Evolutionary conservation across 2,888 invertebrate genomes (phyloP).

Genomic region (Scaptomyza tumidula): DNA sequence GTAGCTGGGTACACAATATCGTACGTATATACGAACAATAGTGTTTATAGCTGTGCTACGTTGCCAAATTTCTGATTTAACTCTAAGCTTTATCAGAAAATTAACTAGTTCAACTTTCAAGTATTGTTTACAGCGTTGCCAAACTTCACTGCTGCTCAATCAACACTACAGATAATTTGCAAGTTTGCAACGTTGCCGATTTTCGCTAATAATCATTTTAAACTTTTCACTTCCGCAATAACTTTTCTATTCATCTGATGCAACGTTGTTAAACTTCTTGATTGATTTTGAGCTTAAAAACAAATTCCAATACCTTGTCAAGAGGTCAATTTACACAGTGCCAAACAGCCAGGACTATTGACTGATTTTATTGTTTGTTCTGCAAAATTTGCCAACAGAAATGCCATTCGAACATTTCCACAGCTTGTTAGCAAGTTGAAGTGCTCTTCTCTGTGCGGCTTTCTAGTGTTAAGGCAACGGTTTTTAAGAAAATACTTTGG

Average conservation of each 20-base stretch:
- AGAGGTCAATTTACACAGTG: not conserved
- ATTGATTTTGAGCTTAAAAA: constrained; percentile 3
- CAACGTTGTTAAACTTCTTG: constrained; percentile 16
- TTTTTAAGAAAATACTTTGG: constrained; percentile 10
- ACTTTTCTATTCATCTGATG: not conserved
- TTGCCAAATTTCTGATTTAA: constrained; percentile 40
- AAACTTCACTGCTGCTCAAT: constrained; percentile 10
- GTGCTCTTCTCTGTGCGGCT: constrained; percentile 17
- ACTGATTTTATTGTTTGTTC: constrained; percentile 19
- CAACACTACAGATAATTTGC: not conserved
- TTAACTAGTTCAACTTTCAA: not conserved
- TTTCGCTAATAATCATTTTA: not conserved
- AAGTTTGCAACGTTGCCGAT: not conserved
- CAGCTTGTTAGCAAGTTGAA: constrained; percentile 16
- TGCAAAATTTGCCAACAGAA: not conserved
- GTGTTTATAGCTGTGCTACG: constrained; percentile 38
- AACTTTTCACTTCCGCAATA: constrained; percentile 1
- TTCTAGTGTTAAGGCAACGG: constrained; percentile 31
- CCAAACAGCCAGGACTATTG: not conserved
- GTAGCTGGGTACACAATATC: constrained; percentile 31
- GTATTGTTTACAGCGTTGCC: not conserved
- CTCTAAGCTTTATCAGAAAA: not conserved
- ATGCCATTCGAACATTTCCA: not conserved
- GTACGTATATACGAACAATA: constrained; percentile 5
- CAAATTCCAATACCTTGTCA: not conserved